Evolutionary conservation across 2,888 invertebrate species (phyloP).

Genomic region (Thymelicus lineola): DNA sequence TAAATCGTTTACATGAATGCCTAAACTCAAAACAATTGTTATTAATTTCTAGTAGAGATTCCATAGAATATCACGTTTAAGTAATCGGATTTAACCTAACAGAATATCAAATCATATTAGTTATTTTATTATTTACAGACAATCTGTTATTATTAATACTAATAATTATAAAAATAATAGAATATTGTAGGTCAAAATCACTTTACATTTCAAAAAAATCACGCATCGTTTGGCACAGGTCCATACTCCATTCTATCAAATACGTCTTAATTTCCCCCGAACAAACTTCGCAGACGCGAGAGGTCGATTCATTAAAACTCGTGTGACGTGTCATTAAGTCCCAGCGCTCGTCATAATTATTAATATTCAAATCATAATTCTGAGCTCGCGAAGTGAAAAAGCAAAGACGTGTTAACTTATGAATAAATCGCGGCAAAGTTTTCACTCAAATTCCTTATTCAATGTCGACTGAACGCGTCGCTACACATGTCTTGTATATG

Average conservation of each 20-base stretch:
- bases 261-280: slow-evolving; percentile 67
- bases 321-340: slow-evolving; percentile 81
- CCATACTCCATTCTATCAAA: slow-evolving; percentile 69
- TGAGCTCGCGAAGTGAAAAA: slow-evolving; percentile 68
- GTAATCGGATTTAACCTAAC: too few relatives aligned
- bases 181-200: background rate
- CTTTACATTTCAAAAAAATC: slow-evolving; percentile 42
- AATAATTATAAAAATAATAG: too few relatives aligned
- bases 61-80: too few relatives aligned
- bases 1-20: too few relatives aligned
- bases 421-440: slow-evolving; percentile 65
- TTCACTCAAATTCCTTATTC: slow-evolving; percentile 47
- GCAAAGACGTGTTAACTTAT: slow-evolving; percentile 73
- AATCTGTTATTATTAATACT: too few relatives aligned
- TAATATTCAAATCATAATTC: slow-evolving; percentile 81
- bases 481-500: slow-evolving; percentile 1
- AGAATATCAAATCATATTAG: too few relatives aligned
- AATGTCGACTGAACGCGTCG: slow-evolving; percentile 42
- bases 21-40: too few relatives aligned
- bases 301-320: slow-evolving; percentile 81
- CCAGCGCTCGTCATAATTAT: slow-evolving; percentile 69
- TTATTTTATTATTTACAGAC: too few relatives aligned
- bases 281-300: slow-evolving; percentile 68
- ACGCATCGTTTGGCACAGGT: slow-evolving; percentile 56
- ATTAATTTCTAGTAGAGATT: too few relatives aligned